phyloP scores from a whole-genome alignment of 2,113 vertebrate species.

The Merops nubicus region DNA sequence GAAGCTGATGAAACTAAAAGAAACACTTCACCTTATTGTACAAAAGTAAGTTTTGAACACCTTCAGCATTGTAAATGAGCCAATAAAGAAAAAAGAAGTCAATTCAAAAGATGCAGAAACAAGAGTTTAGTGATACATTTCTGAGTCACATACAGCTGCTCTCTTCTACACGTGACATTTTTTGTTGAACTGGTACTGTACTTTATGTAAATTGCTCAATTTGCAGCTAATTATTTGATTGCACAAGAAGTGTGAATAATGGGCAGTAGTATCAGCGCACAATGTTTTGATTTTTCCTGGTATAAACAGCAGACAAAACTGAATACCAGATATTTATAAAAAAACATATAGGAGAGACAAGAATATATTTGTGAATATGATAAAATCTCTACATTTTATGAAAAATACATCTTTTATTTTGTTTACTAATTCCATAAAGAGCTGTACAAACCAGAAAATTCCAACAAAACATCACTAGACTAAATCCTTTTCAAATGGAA shows the following conservation, averaged over 20 bases:
- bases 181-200: neutral
- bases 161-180: neutral
- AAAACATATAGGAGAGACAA: neutral
- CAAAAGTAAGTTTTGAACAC: neutral
- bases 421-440: neutral
- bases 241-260: slow-evolving; percentile 2
- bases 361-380: neutral
- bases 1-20: neutral
- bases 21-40: neutral
- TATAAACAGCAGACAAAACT: neutral
- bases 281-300: neutral
- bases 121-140: neutral
- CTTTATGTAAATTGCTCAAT: slow-evolving; percentile 26
- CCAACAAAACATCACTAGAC: neutral
- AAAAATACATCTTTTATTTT: neutral
- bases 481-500: neutral
- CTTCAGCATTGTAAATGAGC: neutral
- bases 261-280: neutral
- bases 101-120: neutral
- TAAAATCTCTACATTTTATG: neutral
- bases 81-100: neutral
- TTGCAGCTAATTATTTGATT: slow-evolving; percentile 51
- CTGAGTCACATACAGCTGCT: neutral
- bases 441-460: neutral
- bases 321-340: neutral